Evolutionary conservation across 2,888 invertebrate genomes (phyloP), one percentile per base, ranked within the genome.

Genomic region (Caenorhabditis japonica): DNA sequence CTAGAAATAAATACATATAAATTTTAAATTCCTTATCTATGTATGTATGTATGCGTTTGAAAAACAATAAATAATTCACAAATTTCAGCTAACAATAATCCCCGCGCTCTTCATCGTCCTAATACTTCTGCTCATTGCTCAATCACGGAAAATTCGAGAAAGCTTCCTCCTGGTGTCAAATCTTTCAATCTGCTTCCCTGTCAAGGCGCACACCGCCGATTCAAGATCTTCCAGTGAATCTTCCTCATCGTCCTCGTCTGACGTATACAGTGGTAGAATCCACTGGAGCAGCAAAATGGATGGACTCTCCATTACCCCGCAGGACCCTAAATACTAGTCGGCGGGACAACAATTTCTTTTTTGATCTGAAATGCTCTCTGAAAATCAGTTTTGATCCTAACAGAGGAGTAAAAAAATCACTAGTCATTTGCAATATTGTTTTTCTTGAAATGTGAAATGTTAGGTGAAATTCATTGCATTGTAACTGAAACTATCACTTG

Each of bases 221-320:
- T 60, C 73, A n/a, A 30, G 73, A 30, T 73, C 73, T 7, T 56
- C 60, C 2, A 73, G 73, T 39, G 73, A 73, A 27, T 73, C 73
- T 4, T 73, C 73, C 30, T 30, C 30, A 5, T 30, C 30, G n/a
- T n/a, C n/a, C 1, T 41, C 47, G 8, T 66, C 66, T 2, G 73
- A 73, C 15, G 52, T 46, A 25, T 73, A 55, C 17, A n/a, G 41
- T 2, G 53, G 46, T 5, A 56, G 56, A 23, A 66, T 68, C 23
- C 73, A 66, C 25, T 73, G 73, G 73, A 73, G 53, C 23, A 55
- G 64, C 15, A 64, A 72, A 39, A 59, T 68, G 23, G 66, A 66
- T 21, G 56, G 66, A 4, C 51, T 66, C 27, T 66, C 66, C 4
- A 66, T 66, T 13, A 56, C 66, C 0, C 41, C 56, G 7, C 56